Percentiles rank a stretch among this genome's conserved stretches.
These are phyloP conservation scores for Oreonectes daqikongensis DNA, from an alignment of 2,797 vertebrate species.

Conservation along the genomic window DNA sequence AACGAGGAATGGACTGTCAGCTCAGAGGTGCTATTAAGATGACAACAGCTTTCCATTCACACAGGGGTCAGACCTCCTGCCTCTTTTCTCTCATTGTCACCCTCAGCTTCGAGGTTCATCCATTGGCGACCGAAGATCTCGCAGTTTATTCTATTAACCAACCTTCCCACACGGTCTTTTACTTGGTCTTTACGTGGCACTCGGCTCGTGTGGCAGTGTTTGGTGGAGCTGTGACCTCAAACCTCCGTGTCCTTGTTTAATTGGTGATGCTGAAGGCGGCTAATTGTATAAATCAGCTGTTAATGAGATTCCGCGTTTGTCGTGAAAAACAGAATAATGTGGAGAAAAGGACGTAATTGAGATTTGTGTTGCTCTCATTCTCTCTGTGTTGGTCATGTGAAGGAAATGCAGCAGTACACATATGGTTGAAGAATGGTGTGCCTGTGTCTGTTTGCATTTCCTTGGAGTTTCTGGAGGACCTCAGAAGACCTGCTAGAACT, in stretches of 20 bases:
- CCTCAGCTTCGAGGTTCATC: conserved; percentile 72
- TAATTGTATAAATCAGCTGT: conserved; percentile 87
- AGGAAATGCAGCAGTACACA: conserved; percentile 39
- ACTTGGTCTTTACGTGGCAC: background rate
- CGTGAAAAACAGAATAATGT: conserved; percentile 85
- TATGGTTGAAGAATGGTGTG: conserved; percentile 48
- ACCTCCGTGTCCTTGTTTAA: conserved; percentile 87
- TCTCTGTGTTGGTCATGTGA: conserved; percentile 23
- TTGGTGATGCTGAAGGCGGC: conserved; percentile 82
- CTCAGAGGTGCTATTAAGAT: conserved; percentile 72
- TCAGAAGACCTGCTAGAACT: conserved; percentile 61
- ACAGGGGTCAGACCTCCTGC: conserved; percentile 67
- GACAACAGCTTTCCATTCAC: conserved; percentile 68
- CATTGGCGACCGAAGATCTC: conserved; percentile 63
- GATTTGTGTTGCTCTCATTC: conserved; percentile 45
- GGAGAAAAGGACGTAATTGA: conserved; percentile 76
- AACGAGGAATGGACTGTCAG: conserved; percentile 63
- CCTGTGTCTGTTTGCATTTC: conserved; percentile 53
- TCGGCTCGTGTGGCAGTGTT: conserved; percentile 18
- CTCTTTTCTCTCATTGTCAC: conserved; percentile 70
- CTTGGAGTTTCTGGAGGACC: conserved; percentile 44
- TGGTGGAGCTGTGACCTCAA: conserved; percentile 84
- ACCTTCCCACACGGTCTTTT: conserved; percentile 54
- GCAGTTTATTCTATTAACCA: conserved; percentile 64
- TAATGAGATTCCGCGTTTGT: conserved; percentile 88